Evolutionary conservation across 2,888 invertebrate genomes (phyloP).

Genomic region (Pachydiplax longipennis): DNA sequence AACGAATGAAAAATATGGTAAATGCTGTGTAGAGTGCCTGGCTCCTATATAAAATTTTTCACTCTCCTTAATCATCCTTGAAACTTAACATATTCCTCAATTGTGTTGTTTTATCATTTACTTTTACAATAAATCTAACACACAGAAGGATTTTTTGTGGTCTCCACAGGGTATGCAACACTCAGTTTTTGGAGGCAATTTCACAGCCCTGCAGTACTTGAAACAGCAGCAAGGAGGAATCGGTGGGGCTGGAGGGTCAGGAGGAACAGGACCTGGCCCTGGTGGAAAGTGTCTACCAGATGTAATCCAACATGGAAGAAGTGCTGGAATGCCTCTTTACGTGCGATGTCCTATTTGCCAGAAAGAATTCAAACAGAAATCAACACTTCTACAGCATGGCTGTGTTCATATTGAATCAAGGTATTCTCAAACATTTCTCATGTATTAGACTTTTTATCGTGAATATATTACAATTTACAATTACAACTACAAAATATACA

Average conservation of each 20-base stretch:
- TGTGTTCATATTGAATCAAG: slow-evolving; percentile 87
- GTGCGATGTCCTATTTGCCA: slow-evolving; percentile 90
- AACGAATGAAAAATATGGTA: too few relatives aligned
- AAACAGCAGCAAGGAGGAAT: slow-evolving; percentile 60
- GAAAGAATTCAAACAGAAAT: slow-evolving; percentile 91
- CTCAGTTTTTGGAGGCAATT: slow-evolving; percentile 72
- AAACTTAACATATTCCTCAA: too few relatives aligned
- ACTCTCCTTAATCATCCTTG: too few relatives aligned
- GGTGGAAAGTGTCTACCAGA: slow-evolving; percentile 71
- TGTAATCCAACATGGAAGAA: slow-evolving; percentile 73
- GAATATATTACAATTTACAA: too few relatives aligned
- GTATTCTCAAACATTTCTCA: background rate
- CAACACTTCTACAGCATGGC: slow-evolving; percentile 85
- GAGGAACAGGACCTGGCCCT: slow-evolving; percentile 57
- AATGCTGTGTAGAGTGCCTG: too few relatives aligned
- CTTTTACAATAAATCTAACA: background rate
- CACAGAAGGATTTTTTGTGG: slow-evolving; percentile 44
- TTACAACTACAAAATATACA: too few relatives aligned
- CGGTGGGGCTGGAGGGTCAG: slow-evolving; percentile 58
- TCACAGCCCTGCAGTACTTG: slow-evolving; percentile 75
- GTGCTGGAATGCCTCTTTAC: slow-evolving; percentile 82
- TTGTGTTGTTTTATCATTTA: background rate
- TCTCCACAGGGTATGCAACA: slow-evolving; percentile 60
- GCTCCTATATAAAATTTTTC: too few relatives aligned
- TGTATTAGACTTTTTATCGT: too few relatives aligned